Percentiles rank a stretch among this genome's conserved stretches.
Conservation (phyloP, 2,888 invertebrate species). For the Ramazzottius varieornatus region DNA sequence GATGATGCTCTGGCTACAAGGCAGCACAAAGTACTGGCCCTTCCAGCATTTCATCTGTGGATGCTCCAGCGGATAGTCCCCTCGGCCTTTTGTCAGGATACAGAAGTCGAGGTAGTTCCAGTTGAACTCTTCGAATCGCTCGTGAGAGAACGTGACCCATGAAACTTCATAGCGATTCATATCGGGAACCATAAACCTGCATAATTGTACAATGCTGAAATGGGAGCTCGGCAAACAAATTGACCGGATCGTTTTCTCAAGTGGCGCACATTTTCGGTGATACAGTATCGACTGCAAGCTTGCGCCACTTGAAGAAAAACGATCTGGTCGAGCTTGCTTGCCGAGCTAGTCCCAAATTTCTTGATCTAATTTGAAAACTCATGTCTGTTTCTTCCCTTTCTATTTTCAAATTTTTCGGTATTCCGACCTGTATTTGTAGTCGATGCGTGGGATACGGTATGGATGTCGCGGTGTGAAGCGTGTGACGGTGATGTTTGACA, state of each 20-base stretch:
- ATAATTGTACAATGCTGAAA: too few relatives aligned
- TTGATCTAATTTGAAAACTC: too few relatives aligned
- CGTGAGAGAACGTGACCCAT: conserved; percentile 73
- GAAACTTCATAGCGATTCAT: conserved; percentile 76
- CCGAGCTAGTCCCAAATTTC: too few relatives aligned
- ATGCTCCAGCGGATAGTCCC: conserved; percentile 60
- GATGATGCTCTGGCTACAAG: conserved; percentile 44
- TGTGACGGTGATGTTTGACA: conserved; percentile 71
- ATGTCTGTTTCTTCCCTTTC: too few relatives aligned
- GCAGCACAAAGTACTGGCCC: conserved; percentile 61
- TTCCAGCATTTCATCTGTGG: conserved; percentile 69
- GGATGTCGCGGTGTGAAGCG: conserved; percentile 63
- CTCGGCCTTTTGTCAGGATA: conserved; percentile 74
- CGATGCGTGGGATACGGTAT: not conserved
- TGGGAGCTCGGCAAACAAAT: too few relatives aligned
- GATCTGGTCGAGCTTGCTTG: too few relatives aligned
- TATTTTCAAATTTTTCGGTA: not conserved
- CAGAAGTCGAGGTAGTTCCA: conserved; percentile 96
- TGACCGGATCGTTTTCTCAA: too few relatives aligned
- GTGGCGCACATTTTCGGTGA: too few relatives aligned
- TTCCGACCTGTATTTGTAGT: not conserved
- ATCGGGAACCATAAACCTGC: conserved; percentile 57
- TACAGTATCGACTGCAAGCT: too few relatives aligned
- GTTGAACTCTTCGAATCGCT: conserved; percentile 77
- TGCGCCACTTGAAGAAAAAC: too few relatives aligned